A percentile compares a stretch with the other conserved stretches of the same genome.
phyloP scores from a whole-genome alignment of 1,140 invertebrate species.

The Drosophila teissieri region DNA sequence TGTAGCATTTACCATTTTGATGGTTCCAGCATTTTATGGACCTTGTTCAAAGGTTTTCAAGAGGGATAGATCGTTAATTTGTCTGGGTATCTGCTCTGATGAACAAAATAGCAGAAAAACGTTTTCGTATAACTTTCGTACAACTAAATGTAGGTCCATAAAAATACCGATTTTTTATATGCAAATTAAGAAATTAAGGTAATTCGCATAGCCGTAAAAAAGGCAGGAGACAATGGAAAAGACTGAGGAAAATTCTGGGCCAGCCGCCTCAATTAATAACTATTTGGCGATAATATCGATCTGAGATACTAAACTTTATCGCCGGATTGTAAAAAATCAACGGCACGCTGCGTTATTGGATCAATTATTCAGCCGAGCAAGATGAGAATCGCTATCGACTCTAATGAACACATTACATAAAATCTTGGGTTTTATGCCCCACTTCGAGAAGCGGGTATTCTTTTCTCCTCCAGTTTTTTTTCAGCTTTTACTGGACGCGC shows the following conservation, averaged over 20 bases:
- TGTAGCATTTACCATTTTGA: slow-evolving; percentile 63
- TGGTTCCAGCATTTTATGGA: slow-evolving; percentile 57
- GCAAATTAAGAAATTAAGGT: slow-evolving; percentile 60
- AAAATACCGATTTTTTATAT: slow-evolving; percentile 62
- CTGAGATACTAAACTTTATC: slow-evolving; percentile 74
- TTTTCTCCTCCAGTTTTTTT: slow-evolving; percentile 6
- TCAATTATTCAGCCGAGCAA: slow-evolving; percentile 62
- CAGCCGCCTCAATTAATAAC: slow-evolving; percentile 67
- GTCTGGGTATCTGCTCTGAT: slow-evolving; percentile 15
- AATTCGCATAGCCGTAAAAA: slow-evolving; percentile 34
- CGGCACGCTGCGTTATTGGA: slow-evolving; percentile 76
- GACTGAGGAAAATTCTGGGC: slow-evolving; percentile 33
- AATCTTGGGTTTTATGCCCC: slow-evolving; percentile 76
- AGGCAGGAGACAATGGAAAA: slow-evolving; percentile 46
- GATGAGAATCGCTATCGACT: slow-evolving; percentile 35
- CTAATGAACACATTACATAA: slow-evolving; percentile 83
- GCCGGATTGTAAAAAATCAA: slow-evolving; percentile 78
- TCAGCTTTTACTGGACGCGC: slow-evolving; percentile 48
- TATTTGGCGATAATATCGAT: slow-evolving; percentile 80
- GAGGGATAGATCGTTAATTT: slow-evolving; percentile 54
- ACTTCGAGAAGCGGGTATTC: slow-evolving; percentile 45
- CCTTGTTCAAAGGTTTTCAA: slow-evolving; percentile 56
- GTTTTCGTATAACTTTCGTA: slow-evolving; percentile 38
- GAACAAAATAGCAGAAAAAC: slow-evolving; percentile 74
- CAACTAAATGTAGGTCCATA: slow-evolving; percentile 28